phyloP scores from a whole-genome alignment of 2,113 vertebrate species.

The Hypomesus transpacificus region DNA sequence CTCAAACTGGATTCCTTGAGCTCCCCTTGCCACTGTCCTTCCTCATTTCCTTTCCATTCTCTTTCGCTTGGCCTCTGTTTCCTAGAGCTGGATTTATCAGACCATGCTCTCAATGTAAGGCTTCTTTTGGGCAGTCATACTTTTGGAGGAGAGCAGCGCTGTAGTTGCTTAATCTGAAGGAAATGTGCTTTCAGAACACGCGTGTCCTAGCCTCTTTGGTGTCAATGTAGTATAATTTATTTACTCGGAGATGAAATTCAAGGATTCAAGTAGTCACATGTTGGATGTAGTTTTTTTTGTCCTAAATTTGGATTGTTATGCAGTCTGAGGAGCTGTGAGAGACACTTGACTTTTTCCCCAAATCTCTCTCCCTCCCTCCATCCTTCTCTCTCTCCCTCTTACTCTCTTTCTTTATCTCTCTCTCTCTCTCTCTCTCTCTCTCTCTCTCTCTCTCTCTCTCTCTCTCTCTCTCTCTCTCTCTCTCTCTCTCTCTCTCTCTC shows the following conservation, averaged over 20 bases:
- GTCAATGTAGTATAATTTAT: too few relatives aligned
- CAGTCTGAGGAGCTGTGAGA: constrained; percentile 23
- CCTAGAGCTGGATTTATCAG: not conserved
- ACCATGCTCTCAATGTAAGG: too few relatives aligned
- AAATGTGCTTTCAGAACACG: too few relatives aligned
- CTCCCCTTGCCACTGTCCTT: constrained; percentile 22
- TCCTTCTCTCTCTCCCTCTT: not conserved
- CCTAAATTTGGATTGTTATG: constrained; percentile 38
- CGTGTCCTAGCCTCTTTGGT: too few relatives aligned
- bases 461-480: not conserved
- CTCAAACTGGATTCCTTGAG: constrained; percentile 9
- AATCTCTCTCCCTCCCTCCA: not conserved
- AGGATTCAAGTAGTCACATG: not conserved
- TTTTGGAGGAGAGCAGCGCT: too few relatives aligned
- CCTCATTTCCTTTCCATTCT: not conserved
- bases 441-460: not conserved
- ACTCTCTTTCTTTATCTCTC: not conserved
- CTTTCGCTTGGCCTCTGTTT: not conserved
- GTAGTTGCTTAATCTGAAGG: too few relatives aligned
- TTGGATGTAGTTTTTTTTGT: constrained; percentile 14
- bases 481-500: not conserved
- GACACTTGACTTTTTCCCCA: constrained; percentile 19
- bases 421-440: not conserved
- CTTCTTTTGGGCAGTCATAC: too few relatives aligned
- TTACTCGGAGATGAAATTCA: too few relatives aligned